Conservation (phyloP, 2,113 vertebrate species). For the Taurulus bubalis region DNA sequence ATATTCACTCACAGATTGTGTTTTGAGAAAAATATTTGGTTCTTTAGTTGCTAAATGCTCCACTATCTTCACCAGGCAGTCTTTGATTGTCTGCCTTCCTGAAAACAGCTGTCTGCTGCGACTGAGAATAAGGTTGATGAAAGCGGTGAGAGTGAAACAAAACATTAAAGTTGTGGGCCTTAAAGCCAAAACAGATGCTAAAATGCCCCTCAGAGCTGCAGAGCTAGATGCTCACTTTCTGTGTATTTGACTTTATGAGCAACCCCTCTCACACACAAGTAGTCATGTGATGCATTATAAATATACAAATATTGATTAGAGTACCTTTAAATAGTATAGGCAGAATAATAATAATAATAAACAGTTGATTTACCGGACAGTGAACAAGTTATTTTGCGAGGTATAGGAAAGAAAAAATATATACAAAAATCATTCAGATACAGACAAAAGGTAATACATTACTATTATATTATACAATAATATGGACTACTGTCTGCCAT, state of each 20-base stretch:
- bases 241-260: neutral
- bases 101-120: constrained; percentile 1
- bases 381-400: neutral
- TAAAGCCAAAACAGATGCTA: neutral
- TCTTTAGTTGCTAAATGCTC: neutral
- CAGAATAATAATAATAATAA: neutral
- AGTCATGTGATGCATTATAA: neutral
- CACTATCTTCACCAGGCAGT: constrained; percentile 2
- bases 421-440: neutral
- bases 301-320: neutral
- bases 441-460: neutral
- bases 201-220: neutral
- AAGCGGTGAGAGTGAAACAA: neutral
- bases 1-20: neutral
- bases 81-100: constrained; percentile 4
- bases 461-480: neutral
- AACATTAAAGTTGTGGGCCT: neutral
- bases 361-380: neutral
- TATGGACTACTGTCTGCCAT: neutral
- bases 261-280: neutral
- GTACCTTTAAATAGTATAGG: neutral
- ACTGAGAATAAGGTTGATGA: constrained; percentile 3
- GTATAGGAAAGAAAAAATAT: neutral
- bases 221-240: neutral
- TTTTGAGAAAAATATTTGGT: constrained; percentile 7